Percentiles rank a stretch among this genome's conserved stretches.
Conservation (phyloP, 2,113 vertebrate genomes). For the Patagioenas fasciata region DNA sequence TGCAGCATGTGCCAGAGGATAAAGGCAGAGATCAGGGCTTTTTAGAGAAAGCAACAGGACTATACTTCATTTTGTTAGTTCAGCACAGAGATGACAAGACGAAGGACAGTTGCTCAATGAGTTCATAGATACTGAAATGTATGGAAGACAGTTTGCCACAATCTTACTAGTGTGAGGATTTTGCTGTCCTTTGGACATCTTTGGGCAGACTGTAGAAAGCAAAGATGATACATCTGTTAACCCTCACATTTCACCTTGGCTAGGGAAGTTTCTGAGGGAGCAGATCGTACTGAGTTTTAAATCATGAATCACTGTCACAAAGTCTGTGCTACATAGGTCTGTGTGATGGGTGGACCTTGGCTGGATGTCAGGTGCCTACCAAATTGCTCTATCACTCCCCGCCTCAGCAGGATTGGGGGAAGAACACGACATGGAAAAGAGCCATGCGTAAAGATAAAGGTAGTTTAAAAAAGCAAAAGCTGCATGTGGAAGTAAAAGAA, state of each 20-base stretch:
- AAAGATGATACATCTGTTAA: constrained; percentile 57
- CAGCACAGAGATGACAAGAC: background rate
- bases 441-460: no score
- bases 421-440: background rate
- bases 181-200: constrained; percentile 40
- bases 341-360: background rate
- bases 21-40: background rate
- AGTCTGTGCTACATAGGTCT: fast-evolving
- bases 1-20: background rate
- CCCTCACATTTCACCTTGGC: constrained; percentile 66
- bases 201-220: constrained; percentile 48
- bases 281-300: constrained; percentile 62
- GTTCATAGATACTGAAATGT: constrained; percentile 36
- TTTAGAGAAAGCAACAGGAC: constrained; percentile 21
- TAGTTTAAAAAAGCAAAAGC: no score
- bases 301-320: constrained; percentile 66
- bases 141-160: constrained; percentile 38
- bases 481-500: no score
- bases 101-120: constrained; percentile 14
- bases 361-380: background rate
- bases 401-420: background rate
- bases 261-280: constrained; percentile 24
- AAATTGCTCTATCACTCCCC: background rate
- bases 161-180: constrained; percentile 8
- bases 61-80: background rate